These are phyloP conservation scores for Malurus leucopterus DNA, from an alignment of 2,797 vertebrate species.

Conservation along the genomic window DNA sequence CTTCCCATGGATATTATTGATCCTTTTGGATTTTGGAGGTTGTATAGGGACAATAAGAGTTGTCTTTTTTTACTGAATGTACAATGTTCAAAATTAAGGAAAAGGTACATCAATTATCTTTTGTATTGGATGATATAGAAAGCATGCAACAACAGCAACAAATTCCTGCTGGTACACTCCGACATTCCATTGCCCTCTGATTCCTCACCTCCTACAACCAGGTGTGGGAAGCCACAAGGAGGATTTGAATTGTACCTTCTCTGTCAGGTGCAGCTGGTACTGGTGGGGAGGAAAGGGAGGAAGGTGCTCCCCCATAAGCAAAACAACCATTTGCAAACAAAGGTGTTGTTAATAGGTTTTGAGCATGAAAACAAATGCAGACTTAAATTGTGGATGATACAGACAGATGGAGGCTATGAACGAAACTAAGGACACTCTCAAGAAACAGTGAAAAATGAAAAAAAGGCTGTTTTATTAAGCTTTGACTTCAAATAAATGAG, in stretches of 20 bases:
- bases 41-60: conserved; percentile 3
- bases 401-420: not conserved
- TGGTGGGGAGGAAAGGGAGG: not conserved
- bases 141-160: not conserved
- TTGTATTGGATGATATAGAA: not conserved
- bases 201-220: not conserved
- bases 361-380: not conserved
- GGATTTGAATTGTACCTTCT: not conserved
- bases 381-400: not conserved
- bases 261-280: not conserved
- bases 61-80: not conserved
- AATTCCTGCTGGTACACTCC: not conserved
- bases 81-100: not conserved
- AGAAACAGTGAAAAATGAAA: not conserved
- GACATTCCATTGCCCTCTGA: not conserved
- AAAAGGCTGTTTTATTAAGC: not conserved
- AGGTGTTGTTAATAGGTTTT: not conserved
- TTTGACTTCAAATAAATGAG: not conserved
- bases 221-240: not conserved
- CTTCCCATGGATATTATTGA: not conserved
- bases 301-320: not conserved
- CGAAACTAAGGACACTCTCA: not conserved
- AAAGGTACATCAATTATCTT: not conserved
- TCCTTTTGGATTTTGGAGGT: not conserved
- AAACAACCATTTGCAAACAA: not conserved